Evolutionary conservation across 2,888 invertebrate species (phyloP), one percentile per base, ranked within the genome.

Genomic region (Ethmia dodecea): DNA sequence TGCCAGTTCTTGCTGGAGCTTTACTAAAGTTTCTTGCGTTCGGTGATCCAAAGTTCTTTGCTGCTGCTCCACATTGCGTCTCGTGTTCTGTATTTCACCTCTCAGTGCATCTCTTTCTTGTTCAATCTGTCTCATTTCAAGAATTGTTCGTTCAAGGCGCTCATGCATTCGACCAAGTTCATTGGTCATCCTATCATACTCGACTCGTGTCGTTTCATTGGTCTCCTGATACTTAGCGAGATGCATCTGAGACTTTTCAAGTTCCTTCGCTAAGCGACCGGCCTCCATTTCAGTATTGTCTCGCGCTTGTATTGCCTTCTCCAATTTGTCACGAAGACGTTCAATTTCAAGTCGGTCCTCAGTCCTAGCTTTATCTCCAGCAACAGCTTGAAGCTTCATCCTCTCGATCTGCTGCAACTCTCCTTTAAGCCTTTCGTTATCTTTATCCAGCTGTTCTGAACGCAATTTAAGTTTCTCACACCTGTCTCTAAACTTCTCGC

Each of bases 281-380:
- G 94, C 94, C 69, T 95, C 95, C 75, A 94, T 88, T 84, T 95
- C 95, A 5, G 94, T 94, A 31, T 94, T 91, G 61, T 95, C 94
- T 52, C 94, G 88, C 0, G 92, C 91, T 62, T 92, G 91, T 43
- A 94, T 90, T 9, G 94, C 93, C 74, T 95, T 94, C 61, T 96
- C 96, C 35, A 95, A 86, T 67, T 95, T 94, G 53, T 96, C 95
- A 49, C 94, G 90, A 37, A 95, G 84, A 49, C 95, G 89, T 70
- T 96, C 95, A 37, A 94, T 91, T 81, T 96, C 96, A 52, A 92
- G 90, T 52, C 90, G 88, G 56, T 91, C 93, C 56, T 90, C 90
- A 28, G 89, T 89, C 48, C 90, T 79, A 13, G 90, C 88, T 59
- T 91, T 90, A 46, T 90, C 91, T 12, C 90, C 90, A 13, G 89